Percentiles rank a stretch among this genome's conserved stretches.
These are phyloP conservation scores for Cenopis cana DNA, from an alignment of 2,888 invertebrate genomes.

Conservation along the genomic window DNA sequence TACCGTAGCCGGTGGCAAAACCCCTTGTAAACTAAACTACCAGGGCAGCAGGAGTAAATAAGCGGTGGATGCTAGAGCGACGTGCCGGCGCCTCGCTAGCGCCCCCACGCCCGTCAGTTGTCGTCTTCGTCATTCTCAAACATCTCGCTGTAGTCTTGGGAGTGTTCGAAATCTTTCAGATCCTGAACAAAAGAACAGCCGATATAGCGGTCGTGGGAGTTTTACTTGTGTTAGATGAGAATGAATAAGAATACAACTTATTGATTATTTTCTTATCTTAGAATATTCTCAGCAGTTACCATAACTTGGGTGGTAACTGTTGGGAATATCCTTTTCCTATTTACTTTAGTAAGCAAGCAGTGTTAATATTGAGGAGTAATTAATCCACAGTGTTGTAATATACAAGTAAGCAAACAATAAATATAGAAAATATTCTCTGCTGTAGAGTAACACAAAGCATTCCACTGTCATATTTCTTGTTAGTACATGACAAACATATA, in stretches of 20 bases:
- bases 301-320: background rate
- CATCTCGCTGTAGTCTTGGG: constrained; percentile 80
- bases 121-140: constrained; percentile 84
- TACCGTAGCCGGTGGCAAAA: background rate
- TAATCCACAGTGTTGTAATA: background rate
- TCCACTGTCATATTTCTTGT: background rate
- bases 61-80: constrained; percentile 9
- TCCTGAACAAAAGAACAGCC: constrained; percentile 72
- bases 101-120: constrained; percentile 63
- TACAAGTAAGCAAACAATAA: background rate
- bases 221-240: constrained; percentile 58
- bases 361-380: background rate
- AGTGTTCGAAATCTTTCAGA: constrained; percentile 78
- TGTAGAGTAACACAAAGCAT: background rate
- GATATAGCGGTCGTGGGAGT: constrained; percentile 39
- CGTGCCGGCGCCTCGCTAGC: constrained; percentile 28
- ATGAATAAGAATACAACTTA: constrained; percentile 75
- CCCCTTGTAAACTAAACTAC: constrained; percentile 44
- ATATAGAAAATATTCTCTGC: background rate
- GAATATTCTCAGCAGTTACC: background rate
- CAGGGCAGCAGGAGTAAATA: constrained; percentile 25
- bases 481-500: background rate
- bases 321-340: background rate
- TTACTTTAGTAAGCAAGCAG: background rate
- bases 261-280: constrained; percentile 6